Evolutionary conservation across 1,140 invertebrate genomes (phyloP), one percentile per base, ranked within the genome.

Genomic region (Ceratosolen solmsi): DNA sequence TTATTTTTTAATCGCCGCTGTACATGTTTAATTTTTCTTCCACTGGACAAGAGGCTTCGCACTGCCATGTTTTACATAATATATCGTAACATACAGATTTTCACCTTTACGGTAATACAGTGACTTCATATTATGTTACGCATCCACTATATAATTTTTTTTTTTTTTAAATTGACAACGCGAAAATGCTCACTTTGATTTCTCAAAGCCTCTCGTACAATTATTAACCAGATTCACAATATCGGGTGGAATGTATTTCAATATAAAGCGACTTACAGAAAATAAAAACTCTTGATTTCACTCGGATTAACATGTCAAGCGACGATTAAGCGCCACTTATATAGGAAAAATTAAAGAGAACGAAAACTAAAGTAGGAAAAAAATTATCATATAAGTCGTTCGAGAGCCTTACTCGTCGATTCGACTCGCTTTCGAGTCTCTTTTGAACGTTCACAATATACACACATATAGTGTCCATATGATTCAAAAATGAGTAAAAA

Each of bases 1-100:
- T 83, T 80, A 83, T 79, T 75, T 75, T 63, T 80, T 76, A 82
- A 82, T 79, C 81, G 81, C 73, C 81, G 81, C 81, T 82, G 71
- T 79, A 82, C 81, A 82, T 82, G 81, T 82, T 79, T 82, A 68
- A 72, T 46, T 82, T 77, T 76, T 82, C n/a, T 82, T 78, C 38
- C 58, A 73, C 41, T 78, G 68, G 22, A 82, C 81, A 79, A 78
- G 81, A 82, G 76, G 63, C 73, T 83, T 83, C 33, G 36, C 72
- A 72, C 27, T 51, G 54, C 56, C 27, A 73, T 73, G 71, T 74
- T 82, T 80, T 75, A 75, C 72, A 81, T 74, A 49, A 27, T 63
- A 74, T 38, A 74, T 73, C 27, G 15, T 36, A 73, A 74, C 58
- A 72, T 63, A 41, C 58, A 70, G 79, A 80, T 80, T 73, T 74